Evolutionary conservation across 2,797 vertebrate genomes (phyloP).

Genomic region (Anisognathus igniventris): DNA sequence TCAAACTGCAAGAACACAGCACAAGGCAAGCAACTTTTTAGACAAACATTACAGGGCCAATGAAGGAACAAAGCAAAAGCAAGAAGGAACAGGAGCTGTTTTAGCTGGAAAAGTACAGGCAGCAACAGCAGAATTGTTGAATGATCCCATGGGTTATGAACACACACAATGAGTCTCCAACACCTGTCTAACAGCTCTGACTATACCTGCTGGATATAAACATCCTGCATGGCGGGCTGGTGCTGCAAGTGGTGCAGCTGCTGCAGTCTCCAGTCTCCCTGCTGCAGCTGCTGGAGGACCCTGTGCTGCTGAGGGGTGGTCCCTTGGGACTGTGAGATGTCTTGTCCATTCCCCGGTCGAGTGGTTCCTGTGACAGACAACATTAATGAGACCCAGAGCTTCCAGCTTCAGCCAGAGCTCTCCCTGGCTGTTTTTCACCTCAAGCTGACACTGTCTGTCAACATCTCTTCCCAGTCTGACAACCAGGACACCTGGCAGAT

Average conservation of each 20-base stretch:
- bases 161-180: rapidly evolving
- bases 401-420: neutral
- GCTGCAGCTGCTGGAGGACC: conserved; percentile 94
- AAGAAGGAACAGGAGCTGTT: neutral
- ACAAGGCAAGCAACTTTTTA: neutral
- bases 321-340: conserved; percentile 67
- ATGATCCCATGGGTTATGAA: rapidly evolving
- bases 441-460: neutral
- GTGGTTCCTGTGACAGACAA: conserved; percentile 54
- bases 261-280: conserved; percentile 91
- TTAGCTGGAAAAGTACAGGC: neutral
- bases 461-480: neutral
- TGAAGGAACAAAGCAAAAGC: neutral
- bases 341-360: conserved; percentile 65
- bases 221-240: conserved; percentile 69
- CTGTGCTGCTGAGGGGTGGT: conserved; percentile 80
- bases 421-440: neutral
- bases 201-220: conserved; percentile 84
- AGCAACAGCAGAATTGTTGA: neutral
- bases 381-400: neutral
- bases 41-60: neutral
- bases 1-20: neutral
- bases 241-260: conserved; percentile 74
- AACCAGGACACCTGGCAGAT: neutral
- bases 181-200: neutral